Percentiles rank a stretch among this genome's conserved stretches.
Evolutionary conservation across 2,888 invertebrate genomes (phyloP).

Genomic region (Drosophila paramelanica): DNA sequence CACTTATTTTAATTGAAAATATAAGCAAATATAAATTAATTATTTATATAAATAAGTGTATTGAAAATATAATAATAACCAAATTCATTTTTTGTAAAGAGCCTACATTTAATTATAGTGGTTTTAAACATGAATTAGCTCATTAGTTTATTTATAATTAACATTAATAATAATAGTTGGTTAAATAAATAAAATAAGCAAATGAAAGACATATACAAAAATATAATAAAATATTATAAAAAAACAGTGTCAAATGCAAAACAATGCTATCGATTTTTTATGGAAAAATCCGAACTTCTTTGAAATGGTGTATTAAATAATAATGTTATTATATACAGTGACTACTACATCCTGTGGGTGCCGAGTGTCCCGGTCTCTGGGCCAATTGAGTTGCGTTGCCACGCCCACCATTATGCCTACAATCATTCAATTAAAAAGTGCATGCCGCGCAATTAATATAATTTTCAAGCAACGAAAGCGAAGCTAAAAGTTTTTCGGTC

Average conservation of each 20-base stretch:
- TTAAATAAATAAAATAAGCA: too few species aligned
- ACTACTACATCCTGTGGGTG: background rate
- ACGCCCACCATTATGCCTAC: constrained; percentile 57
- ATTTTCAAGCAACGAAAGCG: constrained; percentile 56
- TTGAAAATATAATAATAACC: too few species aligned
- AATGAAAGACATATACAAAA: too few species aligned
- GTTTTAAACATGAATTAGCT: too few species aligned
- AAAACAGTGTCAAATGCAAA: too few species aligned
- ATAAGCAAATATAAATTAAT: background rate
- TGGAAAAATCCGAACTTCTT: background rate
- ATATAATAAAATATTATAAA: too few species aligned
- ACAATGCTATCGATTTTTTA: background rate
- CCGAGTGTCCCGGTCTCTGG: background rate
- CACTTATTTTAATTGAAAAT: too few species aligned
- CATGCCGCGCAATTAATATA: constrained; percentile 68
- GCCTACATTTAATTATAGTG: too few species aligned
- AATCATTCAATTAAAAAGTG: constrained; percentile 78
- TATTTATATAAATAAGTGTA: too few species aligned
- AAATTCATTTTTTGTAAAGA: too few species aligned
- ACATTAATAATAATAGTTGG: too few species aligned
- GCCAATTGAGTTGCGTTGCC: constrained; percentile 29
- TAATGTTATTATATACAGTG: background rate
- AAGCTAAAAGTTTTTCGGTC: constrained; percentile 55
- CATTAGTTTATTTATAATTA: too few species aligned
- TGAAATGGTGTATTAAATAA: background rate